These are phyloP conservation scores for Idris sp. DNA, from an alignment of 1,140 invertebrate genomes.

Conservation along the genomic window DNA sequence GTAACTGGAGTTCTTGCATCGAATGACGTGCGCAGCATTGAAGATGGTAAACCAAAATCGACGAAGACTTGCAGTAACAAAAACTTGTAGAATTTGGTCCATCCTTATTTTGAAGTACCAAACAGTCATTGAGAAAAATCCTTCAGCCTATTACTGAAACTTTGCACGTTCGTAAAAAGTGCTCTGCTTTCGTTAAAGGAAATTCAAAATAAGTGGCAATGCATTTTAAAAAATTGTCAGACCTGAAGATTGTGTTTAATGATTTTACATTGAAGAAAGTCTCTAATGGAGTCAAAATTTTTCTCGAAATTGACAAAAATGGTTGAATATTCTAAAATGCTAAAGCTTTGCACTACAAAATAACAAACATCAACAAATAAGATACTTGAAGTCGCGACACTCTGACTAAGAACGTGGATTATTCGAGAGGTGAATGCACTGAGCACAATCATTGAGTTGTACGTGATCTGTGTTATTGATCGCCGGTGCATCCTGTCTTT, in stretches of 20 bases:
- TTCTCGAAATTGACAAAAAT: too few species aligned
- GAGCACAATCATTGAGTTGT: constrained; percentile 45
- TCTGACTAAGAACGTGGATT: constrained; percentile 31
- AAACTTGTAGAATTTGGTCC: constrained; percentile 19
- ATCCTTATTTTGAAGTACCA: background rate
- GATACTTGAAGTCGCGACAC: constrained; percentile 9
- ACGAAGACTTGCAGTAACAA: constrained; percentile 13
- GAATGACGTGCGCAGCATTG: constrained; percentile 33
- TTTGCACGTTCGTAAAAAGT: too few species aligned
- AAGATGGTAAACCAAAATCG: constrained; percentile 16
- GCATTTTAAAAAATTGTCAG: too few species aligned
- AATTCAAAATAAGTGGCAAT: too few species aligned
- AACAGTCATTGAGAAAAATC: background rate
- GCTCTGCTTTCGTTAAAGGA: too few species aligned
- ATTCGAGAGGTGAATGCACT: constrained; percentile 45
- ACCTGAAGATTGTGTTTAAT: too few species aligned
- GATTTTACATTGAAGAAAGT: too few species aligned
- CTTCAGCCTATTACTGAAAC: background rate
- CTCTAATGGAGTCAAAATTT: too few species aligned
- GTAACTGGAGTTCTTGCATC: constrained; percentile 33
- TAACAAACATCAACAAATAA: too few species aligned
- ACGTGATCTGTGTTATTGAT: constrained; percentile 52
- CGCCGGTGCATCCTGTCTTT: constrained; percentile 45
- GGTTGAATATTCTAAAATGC: too few species aligned
- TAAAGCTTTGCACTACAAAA: too few species aligned